These are phyloP conservation scores for Amphibalanus amphitrite DNA, from an alignment of 1,140 invertebrate species.

Conservation along the genomic window DNA sequence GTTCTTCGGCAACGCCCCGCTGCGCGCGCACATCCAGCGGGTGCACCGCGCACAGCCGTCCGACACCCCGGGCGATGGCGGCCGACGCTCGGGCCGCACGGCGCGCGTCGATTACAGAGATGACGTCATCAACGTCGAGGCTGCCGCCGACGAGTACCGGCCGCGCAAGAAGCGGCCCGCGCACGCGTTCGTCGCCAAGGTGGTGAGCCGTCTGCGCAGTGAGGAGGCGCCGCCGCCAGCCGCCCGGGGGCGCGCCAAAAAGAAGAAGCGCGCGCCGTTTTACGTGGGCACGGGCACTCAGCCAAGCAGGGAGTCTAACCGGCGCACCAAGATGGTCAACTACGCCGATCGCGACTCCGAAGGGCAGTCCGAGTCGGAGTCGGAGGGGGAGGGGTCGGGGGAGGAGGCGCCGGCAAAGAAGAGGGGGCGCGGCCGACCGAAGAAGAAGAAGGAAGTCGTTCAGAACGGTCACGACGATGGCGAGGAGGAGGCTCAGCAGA, in stretches of 20 bases:
- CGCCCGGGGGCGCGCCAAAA: not conserved
- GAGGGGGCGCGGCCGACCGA: too few species aligned
- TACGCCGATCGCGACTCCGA: not conserved
- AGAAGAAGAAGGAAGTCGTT: not conserved
- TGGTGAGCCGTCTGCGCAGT: not conserved
- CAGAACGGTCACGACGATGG: not conserved
- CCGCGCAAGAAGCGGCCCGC: not conserved
- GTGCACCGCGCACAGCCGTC: slow-evolving; percentile 5
- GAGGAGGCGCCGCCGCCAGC: too few species aligned
- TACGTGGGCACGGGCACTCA: not conserved
- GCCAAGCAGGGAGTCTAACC: not conserved
- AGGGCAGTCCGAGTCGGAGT: too few species aligned
- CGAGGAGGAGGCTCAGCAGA: too few species aligned
- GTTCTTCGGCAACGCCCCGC: slow-evolving; percentile 13
- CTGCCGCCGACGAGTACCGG: not conserved
- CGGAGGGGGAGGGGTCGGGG: not conserved
- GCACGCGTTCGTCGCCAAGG: not conserved
- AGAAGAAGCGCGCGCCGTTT: not conserved
- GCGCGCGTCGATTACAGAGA: not conserved
- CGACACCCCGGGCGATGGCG: not conserved
- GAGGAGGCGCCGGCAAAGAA: not conserved
- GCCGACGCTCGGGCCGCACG: not conserved
- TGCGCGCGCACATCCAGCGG: slow-evolving; percentile 15
- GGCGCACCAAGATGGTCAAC: not conserved
- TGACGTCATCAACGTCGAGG: not conserved